A percentile compares a stretch with the other conserved stretches of the same genome.
Conservation (phyloP, 2,113 vertebrate genomes). For the Pipa parva region DNA sequence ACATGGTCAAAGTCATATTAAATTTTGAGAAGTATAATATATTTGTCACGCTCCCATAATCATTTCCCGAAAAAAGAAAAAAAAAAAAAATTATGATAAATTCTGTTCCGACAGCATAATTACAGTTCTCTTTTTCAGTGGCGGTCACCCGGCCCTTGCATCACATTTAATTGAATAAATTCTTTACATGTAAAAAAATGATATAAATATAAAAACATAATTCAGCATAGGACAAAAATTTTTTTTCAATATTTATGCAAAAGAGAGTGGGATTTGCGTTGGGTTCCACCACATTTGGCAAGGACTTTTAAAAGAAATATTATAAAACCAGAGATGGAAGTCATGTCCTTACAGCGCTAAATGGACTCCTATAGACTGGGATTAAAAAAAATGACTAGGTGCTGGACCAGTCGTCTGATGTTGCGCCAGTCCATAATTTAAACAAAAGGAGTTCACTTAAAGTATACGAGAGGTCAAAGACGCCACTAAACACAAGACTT, state of each 20-base stretch:
- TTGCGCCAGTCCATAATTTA: slow-evolving; percentile 7
- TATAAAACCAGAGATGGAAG: slow-evolving; percentile 6
- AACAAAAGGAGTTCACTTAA: neutral
- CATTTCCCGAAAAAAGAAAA: slow-evolving; percentile 59
- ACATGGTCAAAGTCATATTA: slow-evolving; percentile 60
- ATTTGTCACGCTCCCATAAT: slow-evolving; percentile 69
- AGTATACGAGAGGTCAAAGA: neutral
- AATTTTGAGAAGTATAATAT: slow-evolving; percentile 66
- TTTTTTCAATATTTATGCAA: no score
- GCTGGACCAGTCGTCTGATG: neutral
- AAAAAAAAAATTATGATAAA: slow-evolving; percentile 65
- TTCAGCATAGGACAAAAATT: neutral
- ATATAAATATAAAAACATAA: neutral
- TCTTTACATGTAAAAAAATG: no score
- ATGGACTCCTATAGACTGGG: neutral
- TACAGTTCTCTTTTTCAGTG: slow-evolving; percentile 62
- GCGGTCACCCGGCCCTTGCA: no score
- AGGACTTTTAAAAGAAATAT: no score
- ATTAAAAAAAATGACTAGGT: neutral
- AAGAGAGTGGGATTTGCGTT: no score
- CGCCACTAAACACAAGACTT: neutral
- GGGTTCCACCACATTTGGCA: no score
- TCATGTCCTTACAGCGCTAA: neutral
- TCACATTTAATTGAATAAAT: no score
- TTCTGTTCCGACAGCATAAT: slow-evolving; percentile 74